These are phyloP conservation scores for Microplitis manilae DNA, from an alignment of 2,888 invertebrate genomes.

Conservation along the genomic window DNA sequence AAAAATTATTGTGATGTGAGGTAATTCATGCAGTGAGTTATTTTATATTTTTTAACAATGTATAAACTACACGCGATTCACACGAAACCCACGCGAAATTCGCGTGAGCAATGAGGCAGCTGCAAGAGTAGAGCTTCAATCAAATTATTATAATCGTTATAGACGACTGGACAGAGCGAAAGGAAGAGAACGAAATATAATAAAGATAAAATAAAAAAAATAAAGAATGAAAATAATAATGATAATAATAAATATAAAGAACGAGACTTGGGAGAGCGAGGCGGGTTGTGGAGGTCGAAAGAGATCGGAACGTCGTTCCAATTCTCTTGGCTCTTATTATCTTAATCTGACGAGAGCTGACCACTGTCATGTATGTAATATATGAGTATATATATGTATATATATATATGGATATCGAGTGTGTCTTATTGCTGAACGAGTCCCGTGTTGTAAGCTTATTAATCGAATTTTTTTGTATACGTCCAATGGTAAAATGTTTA, in stretches of 20 bases:
- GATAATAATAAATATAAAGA: neutral
- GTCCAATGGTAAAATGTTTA: neutral
- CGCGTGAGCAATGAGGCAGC: conserved; percentile 31
- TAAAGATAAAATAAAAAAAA: conserved; percentile 24
- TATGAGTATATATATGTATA: neutral
- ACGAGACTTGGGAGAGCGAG: conserved; percentile 5
- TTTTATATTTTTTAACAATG: neutral
- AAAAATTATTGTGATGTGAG: neutral
- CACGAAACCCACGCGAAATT: conserved; percentile 25
- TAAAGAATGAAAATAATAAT: conserved; percentile 1
- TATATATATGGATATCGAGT: neutral
- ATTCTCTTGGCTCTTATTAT: conserved; percentile 48
- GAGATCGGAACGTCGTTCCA: conserved; percentile 44
- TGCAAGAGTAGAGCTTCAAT: conserved; percentile 39
- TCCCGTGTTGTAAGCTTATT: neutral
- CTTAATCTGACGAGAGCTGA: conserved; percentile 44
- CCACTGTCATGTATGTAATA: conserved; percentile 34
- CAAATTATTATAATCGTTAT: conserved; percentile 45
- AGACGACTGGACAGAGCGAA: conserved; percentile 20
- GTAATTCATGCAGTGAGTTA: neutral
- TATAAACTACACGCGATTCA: conserved; percentile 26
- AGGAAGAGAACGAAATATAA: conserved; percentile 27
- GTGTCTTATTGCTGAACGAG: neutral
- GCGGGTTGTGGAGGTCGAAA: conserved; percentile 30
- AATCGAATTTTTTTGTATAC: neutral